Evolutionary conservation across 2,113 vertebrate genomes (phyloP).

Genomic region (Actenoides lindsayi): DNA sequence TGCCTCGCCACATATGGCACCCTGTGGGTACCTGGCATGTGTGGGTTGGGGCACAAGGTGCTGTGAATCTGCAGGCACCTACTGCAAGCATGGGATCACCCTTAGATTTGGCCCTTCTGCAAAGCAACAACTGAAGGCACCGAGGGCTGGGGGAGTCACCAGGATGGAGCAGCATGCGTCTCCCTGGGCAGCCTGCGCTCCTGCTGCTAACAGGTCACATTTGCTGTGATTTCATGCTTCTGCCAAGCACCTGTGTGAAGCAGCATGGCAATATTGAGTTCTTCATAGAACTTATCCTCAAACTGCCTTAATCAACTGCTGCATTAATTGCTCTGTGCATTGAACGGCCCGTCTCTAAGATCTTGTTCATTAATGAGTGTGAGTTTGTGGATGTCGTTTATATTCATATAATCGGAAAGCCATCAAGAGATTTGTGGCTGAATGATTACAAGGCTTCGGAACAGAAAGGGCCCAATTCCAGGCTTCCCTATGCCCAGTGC

Average conservation of each 20-base stretch:
- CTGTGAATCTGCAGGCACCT: not conserved
- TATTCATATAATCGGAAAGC: not conserved
- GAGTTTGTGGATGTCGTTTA: conserved; percentile 3
- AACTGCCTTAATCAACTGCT: conserved; percentile 45
- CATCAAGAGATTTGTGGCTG: not conserved
- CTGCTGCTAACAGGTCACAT: not conserved
- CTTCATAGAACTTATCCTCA: not conserved
- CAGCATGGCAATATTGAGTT: not conserved
- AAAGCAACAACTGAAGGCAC: not conserved
- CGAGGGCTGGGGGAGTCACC: not conserved
- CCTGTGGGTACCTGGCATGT: not conserved
- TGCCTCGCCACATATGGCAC: not conserved
- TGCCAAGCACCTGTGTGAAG: not conserved
- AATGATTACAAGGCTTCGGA: not conserved
- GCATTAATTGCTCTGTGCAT: conserved; percentile 59
- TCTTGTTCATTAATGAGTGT: not conserved
- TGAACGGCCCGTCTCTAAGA: conserved; percentile 19
- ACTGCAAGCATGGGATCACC: not conserved
- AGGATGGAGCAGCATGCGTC: not conserved
- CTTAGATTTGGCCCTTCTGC: not conserved
- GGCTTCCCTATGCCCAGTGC: not conserved
- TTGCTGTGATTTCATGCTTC: not conserved
- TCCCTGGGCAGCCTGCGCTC: not conserved
- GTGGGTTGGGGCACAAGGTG: not conserved
- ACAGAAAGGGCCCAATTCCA: not conserved